Evolutionary conservation across 2,113 vertebrate species (phyloP), one percentile per base, ranked within the genome.

Genomic region (Epinephelus lanceolatus): DNA sequence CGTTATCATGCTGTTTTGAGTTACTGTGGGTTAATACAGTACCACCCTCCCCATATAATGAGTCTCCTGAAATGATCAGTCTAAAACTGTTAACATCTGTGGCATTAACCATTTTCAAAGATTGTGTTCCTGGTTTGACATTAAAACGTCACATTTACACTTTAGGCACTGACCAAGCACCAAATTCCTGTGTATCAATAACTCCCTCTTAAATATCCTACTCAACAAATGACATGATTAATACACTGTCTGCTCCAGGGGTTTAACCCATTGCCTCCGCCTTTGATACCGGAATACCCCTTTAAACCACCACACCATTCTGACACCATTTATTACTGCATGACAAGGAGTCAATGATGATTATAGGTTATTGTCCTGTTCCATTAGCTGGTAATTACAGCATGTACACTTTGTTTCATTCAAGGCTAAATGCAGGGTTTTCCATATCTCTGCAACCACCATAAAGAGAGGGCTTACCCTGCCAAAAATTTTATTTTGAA

Each of bases 311-410:
- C 21, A 19, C 33, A 25, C 25, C 17, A 2, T 17, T 53, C 45
- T 52, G 59, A 52, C 15, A 62, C n/a, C 51, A 57, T 75, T 66
- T 42, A 67, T 84, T 69, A 55, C 70, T 19, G 3, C 25, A 25
- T 67, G 77, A 74, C 71, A 78, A 65, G 33, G 37, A 79, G 60
- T 70, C 69, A 71, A 49, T 23, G 45, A 59, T 70, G 45, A 80
- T 88, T 69, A 80, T 49, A 80, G 75, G 42, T 80, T 63, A 18
- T 45, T 60, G 85, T 83, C 83, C 77, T 71, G 71, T 82, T 86
- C 70, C 71, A 87, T 89, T 84, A 84, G 60, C 45, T 87, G 62
- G 57, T 79, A 82, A 88, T 89, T 84, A 84, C 40, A 73, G 59
- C 55, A 56, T 78, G 85, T 80, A 56, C 47, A 80, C 71, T 78